Conservation (phyloP, 1,140 invertebrate genomes). For the Heterodera carotae region DNA sequence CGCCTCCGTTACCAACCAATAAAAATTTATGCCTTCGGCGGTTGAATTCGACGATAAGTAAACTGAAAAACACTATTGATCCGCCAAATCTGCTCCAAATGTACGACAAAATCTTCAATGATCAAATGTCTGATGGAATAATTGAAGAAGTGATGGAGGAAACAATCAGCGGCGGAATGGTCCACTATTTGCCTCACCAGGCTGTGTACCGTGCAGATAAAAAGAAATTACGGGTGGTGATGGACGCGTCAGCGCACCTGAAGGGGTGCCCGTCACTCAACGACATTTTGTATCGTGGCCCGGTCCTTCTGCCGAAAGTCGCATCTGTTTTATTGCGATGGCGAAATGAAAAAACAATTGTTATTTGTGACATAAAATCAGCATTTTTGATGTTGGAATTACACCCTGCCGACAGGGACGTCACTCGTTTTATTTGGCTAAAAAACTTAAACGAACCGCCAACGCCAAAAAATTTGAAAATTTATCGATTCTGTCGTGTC, state of each 20-base stretch:
- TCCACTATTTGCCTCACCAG: constrained; percentile 68
- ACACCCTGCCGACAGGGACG: constrained; percentile 21
- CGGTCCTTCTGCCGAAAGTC: constrained; percentile 15
- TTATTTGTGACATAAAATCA: constrained; percentile 19
- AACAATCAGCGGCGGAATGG: neutral
- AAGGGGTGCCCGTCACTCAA: constrained; percentile 36
- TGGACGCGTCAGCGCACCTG: constrained; percentile 63
- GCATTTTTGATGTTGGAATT: constrained; percentile 15
- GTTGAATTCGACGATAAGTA: too few relatives aligned
- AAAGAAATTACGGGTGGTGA: constrained; percentile 62
- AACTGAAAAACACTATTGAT: too few relatives aligned
- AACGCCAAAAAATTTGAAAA: neutral
- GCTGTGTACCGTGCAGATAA: constrained; percentile 51
- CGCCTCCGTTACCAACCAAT: too few relatives aligned
- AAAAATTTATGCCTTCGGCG: too few relatives aligned
- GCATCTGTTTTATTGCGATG: constrained; percentile 24
- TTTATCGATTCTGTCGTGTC: constrained; percentile 23
- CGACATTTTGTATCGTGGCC: constrained; percentile 32
- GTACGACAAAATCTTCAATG: neutral
- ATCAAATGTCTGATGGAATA: constrained; percentile 19
- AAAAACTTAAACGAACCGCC: constrained; percentile 27
- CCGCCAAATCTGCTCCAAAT: too few relatives aligned
- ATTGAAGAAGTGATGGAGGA: neutral
- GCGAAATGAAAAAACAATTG: constrained; percentile 1
- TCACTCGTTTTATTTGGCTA: constrained; percentile 28